These are phyloP conservation scores for Lucifuga dentata DNA, from an alignment of 2,113 vertebrate species.

Conservation along the genomic window DNA sequence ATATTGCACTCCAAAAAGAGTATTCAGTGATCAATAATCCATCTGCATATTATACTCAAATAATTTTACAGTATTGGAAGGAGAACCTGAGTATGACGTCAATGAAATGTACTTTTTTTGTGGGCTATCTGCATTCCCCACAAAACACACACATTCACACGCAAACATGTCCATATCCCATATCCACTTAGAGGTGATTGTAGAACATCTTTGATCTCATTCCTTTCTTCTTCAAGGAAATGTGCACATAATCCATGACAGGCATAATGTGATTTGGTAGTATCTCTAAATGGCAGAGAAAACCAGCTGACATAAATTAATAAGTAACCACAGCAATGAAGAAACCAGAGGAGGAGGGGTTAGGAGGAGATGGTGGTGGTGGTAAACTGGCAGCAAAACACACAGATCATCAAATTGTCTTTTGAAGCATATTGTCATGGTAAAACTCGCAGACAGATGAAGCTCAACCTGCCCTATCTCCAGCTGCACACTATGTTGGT, in stretches of 20 bases:
- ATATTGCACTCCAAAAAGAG: neutral
- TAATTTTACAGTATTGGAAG: slow-evolving; percentile 9
- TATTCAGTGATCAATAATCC: slow-evolving; percentile 12
- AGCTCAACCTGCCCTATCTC: slow-evolving; percentile 62
- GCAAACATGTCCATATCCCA: slow-evolving; percentile 53
- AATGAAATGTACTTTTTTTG: slow-evolving; percentile 9
- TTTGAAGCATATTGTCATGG: slow-evolving; percentile 78
- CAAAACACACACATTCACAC: slow-evolving; percentile 30
- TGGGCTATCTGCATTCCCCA: slow-evolving; percentile 18
- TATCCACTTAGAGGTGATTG: slow-evolving; percentile 78
- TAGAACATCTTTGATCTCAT: slow-evolving; percentile 80
- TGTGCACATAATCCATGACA: slow-evolving; percentile 82
- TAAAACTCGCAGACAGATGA: slow-evolving; percentile 25
- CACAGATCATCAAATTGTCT: slow-evolving; percentile 79
- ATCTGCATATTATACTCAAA: neutral
- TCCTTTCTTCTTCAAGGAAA: slow-evolving; percentile 70
- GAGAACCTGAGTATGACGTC: slow-evolving; percentile 6
- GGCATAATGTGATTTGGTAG: slow-evolving; percentile 84
- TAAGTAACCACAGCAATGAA: slow-evolving; percentile 84
- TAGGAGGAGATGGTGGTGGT: slow-evolving; percentile 55
- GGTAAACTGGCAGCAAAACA: slow-evolving; percentile 87
- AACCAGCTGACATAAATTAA: slow-evolving; percentile 86
- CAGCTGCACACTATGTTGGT: slow-evolving; percentile 24
- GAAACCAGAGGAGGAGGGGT: slow-evolving; percentile 52
- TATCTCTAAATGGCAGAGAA: slow-evolving; percentile 82